Evolutionary conservation across 30 jellyfish, hydroid and myxozoan genomes (phyloP), one percentile per base, ranked within the genome.

Genomic region (Chrysaora quinquecirrha): DNA sequence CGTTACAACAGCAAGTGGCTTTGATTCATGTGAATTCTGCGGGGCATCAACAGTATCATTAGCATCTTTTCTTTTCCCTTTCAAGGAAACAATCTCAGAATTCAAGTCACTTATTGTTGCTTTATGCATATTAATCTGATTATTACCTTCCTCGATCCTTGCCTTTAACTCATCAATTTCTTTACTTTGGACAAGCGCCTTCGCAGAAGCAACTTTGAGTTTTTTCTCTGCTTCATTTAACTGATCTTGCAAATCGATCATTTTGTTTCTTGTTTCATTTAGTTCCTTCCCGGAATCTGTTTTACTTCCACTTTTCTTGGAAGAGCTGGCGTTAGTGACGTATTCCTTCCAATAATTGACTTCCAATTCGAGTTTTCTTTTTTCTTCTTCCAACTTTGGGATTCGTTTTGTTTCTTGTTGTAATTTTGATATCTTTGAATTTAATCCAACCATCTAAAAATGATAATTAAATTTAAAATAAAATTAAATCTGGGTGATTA

Each of bases 271-370:
- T 10, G 95, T 83, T 29, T 79, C 95, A 31, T 80, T 87, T 19
- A 93, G 88, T 46, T 87, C 97, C 50, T 86, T 74, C 68, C 56
- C 97, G n/a, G 85, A 6, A 35, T 88, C 99, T 14, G 82, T 58
- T 19, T 71, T 74, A 9, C 89, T 80, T 20, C 97, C 97, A 1
- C 97, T 60, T 22, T 81, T 74, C 29, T 89, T 83, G 63, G 76
- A 31, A 1, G 96, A 43, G 61, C 81, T 83, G 2, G 97, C 21
- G 34, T 89, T 95, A 20, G 99, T 95, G 80, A 95, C 99, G 73
- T 88, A 95, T 61, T 95, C 99, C 68, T 95, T 95, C 99, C 99
- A 95, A 85, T 95, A 95, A 54, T 88, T 88, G 27, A 95, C 99
- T 65, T 95, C 99, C 64, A 95, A 88, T 64, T 95, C 97, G 3